Conservation (phyloP, 1,140 invertebrate genomes). For the Drosophila melanogaster region Release_6_plus_ISO1_MT NT_037436.4:11057001-11057500, state of each 20-base stretch:
- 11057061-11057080: conserved; percentile 45
- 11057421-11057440: neutral
- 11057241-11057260: conserved; percentile 44
- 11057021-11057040: conserved; percentile 45
- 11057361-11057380: conserved; percentile 49
- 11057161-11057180: conserved; percentile 39
- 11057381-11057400: conserved; percentile 1
- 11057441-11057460: neutral
- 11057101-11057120: conserved; percentile 75
- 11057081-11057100: conserved; percentile 50
- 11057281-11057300: conserved; percentile 70
- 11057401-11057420: neutral
- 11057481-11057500: neutral
- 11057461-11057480: neutral
- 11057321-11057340: conserved; percentile 60
- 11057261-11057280: conserved; percentile 74
- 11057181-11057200: conserved; percentile 16
- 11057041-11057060: conserved; percentile 63
- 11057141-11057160: conserved; percentile 73
- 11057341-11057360: conserved; percentile 46
- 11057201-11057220: conserved; percentile 4
- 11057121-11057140: conserved; percentile 29
- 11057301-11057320: conserved; percentile 77
- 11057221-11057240: conserved; percentile 1
- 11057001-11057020: conserved; percentile 59